Evolutionary conservation across 2,888 invertebrate species (phyloP).

Genomic region (Xestobium rufovillosum): DNA sequence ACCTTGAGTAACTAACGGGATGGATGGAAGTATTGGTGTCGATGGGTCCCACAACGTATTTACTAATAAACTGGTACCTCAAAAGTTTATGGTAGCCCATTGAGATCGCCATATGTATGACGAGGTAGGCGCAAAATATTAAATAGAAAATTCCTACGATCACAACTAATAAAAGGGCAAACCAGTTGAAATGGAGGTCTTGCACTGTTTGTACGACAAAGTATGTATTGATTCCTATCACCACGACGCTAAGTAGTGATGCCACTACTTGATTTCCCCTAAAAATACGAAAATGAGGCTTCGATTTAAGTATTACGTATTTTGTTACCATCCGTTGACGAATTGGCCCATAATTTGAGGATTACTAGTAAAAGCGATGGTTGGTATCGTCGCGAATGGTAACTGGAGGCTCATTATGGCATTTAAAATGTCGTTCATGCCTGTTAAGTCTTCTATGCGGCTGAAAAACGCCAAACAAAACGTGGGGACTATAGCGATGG

Average conservation of each 20-base stretch:
- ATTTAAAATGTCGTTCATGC: conserved; percentile 80
- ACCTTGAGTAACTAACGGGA: conserved; percentile 55
- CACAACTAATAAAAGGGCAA: conserved; percentile 44
- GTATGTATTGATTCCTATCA: conserved; percentile 73
- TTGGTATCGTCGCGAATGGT: conserved; percentile 81
- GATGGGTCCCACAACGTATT: conserved; percentile 49
- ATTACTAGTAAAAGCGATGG: conserved; percentile 78
- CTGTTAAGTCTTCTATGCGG: conserved; percentile 60
- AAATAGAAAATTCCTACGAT: conserved; percentile 61
- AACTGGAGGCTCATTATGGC: conserved; percentile 81
- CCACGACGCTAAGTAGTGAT: conserved; percentile 57
- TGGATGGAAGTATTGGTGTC: conserved; percentile 47
- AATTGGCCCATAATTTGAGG: conserved; percentile 76
- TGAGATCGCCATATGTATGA: conserved; percentile 61
- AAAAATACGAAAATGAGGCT: background rate
- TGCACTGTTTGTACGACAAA: conserved; percentile 61
- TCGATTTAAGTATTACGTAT: background rate
- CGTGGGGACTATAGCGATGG: conserved; percentile 71
- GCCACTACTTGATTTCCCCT: conserved; percentile 64
- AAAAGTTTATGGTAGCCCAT: conserved; percentile 54
- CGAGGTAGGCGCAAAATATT: conserved; percentile 64
- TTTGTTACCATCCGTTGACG: conserved; percentile 64
- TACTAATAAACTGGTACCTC: conserved; percentile 49
- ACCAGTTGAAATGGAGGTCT: conserved; percentile 41
- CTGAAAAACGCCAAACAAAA: conserved; percentile 63